These are phyloP conservation scores for Rostratula benghalensis DNA, from an alignment of 2,113 vertebrate species.

Conservation along the genomic window DNA sequence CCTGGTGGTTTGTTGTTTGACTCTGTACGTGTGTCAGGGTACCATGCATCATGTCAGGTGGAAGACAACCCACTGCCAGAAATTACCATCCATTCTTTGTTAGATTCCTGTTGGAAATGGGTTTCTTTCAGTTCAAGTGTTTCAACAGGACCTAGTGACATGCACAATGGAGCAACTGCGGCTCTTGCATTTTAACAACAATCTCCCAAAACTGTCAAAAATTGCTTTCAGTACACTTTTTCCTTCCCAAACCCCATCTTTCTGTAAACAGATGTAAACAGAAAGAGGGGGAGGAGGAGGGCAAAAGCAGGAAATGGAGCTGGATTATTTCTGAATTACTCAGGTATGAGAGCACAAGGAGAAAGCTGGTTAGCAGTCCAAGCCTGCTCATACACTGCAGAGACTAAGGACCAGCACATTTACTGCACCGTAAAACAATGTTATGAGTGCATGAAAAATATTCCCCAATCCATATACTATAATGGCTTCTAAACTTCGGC, in stretches of 20 bases:
- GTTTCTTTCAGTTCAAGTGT: neutral
- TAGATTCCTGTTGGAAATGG: neutral
- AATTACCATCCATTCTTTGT: neutral
- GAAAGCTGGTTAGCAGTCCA: neutral
- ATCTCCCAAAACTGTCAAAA: neutral
- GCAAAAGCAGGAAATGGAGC: neutral
- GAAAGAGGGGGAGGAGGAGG: neutral
- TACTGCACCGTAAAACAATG: neutral
- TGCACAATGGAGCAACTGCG: neutral
- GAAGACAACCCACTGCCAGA: neutral
- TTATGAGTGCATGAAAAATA: constrained; percentile 14
- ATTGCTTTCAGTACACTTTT: neutral
- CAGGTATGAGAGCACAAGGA: neutral
- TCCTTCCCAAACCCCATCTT: neutral
- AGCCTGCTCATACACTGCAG: neutral
- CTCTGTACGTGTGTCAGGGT: neutral
- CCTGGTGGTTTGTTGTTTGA: neutral
- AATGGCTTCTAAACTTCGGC: constrained; percentile 38
- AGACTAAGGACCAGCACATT: neutral
- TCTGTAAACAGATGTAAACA: neutral
- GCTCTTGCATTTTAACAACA: neutral
- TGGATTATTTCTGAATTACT: neutral
- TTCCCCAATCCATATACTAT: neutral
- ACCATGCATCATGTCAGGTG: neutral
- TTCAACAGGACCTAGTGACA: neutral